These are phyloP conservation scores for Gallinago undulata DNA, from an alignment of 2,113 vertebrate species.

Conservation along the genomic window DNA sequence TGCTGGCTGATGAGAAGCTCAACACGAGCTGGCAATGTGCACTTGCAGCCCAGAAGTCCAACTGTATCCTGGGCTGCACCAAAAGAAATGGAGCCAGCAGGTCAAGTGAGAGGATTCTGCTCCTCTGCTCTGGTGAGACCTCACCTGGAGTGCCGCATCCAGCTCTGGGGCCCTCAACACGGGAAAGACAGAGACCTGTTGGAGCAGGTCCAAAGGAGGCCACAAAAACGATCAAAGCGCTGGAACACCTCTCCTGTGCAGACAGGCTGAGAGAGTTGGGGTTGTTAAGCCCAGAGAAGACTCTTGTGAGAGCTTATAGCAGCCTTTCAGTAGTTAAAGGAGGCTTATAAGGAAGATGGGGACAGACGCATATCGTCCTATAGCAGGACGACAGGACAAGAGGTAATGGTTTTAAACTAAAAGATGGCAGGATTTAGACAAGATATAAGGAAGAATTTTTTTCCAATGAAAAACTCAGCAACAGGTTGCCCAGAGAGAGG, in stretches of 20 bases:
- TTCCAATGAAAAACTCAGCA: background rate
- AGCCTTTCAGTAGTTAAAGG: background rate
- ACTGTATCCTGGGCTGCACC: background rate
- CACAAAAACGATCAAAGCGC: background rate
- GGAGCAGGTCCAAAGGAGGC: background rate
- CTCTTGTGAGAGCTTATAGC: background rate
- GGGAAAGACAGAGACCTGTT: background rate
- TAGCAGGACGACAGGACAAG: rapidly evolving
- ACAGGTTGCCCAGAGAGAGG: background rate
- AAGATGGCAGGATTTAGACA: background rate
- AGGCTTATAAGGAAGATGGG: background rate
- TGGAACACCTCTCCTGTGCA: background rate
- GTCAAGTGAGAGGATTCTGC: background rate
- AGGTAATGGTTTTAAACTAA: background rate
- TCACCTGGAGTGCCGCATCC: background rate
- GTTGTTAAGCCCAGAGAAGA: background rate
- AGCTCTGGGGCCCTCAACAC: background rate
- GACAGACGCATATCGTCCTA: too few species aligned
- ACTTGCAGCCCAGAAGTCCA: rapidly evolving
- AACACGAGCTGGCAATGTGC: rapidly evolving
- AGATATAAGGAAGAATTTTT: background rate
- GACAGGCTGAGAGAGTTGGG: background rate
- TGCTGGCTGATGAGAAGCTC: background rate
- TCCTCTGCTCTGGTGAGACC: background rate
- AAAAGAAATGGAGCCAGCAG: background rate